Conservation (phyloP, 2,888 invertebrate species). For the Athrips mouffetella region DNA sequence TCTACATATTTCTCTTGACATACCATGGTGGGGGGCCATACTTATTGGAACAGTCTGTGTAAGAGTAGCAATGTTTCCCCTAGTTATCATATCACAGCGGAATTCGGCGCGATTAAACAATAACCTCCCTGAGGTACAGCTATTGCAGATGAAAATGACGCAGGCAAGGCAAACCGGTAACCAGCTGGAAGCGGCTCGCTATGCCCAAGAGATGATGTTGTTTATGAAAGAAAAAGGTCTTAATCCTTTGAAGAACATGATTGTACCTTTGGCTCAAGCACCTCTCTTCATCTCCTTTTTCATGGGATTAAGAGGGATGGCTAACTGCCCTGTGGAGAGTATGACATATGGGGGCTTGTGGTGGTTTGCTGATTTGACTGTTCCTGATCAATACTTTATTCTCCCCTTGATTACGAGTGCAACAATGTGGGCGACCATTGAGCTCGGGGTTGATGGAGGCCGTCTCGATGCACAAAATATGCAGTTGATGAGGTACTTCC, state of each 20-base stretch:
- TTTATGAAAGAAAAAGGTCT: constrained; percentile 91
- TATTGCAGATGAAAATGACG: constrained; percentile 89
- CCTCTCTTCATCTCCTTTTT: constrained; percentile 96
- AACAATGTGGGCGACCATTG: constrained; percentile 89
- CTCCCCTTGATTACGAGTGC: constrained; percentile 91
- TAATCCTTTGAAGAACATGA: constrained; percentile 87
- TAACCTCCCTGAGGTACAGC: constrained; percentile 90
- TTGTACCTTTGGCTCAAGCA: constrained; percentile 88
- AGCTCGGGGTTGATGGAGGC: constrained; percentile 88
- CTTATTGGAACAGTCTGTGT: constrained; percentile 87
- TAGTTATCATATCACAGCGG: constrained; percentile 89
- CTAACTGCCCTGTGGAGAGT: constrained; percentile 93
- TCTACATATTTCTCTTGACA: constrained; percentile 86
- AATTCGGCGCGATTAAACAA: constrained; percentile 90
- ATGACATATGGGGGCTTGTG: constrained; percentile 91
- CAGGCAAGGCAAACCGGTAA: constrained; percentile 92
- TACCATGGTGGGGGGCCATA: constrained; percentile 97
- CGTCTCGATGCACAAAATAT: constrained; percentile 82
- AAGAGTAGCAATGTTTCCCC: constrained; percentile 87
- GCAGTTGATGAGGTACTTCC: constrained; percentile 84
- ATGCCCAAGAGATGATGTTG: constrained; percentile 86
- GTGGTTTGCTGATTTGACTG: constrained; percentile 96
- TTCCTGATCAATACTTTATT: constrained; percentile 92
- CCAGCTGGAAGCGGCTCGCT: constrained; percentile 85
- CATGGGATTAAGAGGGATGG: constrained; percentile 91